Conservation (phyloP, 2,113 vertebrate genomes). For the Mastomys natalensis region DNA sequence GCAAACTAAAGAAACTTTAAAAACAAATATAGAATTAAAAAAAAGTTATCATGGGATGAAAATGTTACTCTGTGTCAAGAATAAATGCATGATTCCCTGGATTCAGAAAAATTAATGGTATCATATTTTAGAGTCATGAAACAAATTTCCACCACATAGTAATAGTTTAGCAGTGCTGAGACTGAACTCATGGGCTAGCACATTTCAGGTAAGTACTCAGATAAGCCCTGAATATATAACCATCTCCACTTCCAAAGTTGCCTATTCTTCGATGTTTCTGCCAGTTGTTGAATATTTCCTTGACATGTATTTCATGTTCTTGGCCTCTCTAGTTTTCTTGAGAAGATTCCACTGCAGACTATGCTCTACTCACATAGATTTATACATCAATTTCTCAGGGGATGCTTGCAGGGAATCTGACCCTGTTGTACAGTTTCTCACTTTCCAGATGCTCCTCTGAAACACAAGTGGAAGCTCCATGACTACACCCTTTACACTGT, state of each 20-base stretch:
- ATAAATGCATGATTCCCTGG: neutral
- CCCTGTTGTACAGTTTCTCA: neutral
- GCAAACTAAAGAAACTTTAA: neutral
- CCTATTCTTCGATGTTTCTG: neutral
- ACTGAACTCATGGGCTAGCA: neutral
- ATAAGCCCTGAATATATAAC: too few relatives aligned
- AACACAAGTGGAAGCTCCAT: neutral
- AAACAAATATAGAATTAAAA: neutral
- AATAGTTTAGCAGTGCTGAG: too few relatives aligned
- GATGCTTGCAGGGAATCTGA: neutral
- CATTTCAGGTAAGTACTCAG: neutral
- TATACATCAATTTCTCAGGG: neutral
- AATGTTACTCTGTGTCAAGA: neutral
- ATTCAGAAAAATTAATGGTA: neutral
- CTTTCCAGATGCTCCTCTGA: neutral
- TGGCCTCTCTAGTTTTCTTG: neutral
- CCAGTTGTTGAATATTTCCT: neutral
- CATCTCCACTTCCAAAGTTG: neutral
- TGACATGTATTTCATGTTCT: neutral
- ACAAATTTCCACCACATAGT: neutral
- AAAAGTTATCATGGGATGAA: neutral
- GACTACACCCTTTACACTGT: neutral
- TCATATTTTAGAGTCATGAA: neutral
- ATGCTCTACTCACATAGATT: neutral
- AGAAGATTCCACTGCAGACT: neutral